Evolutionary conservation across 2,113 vertebrate species (phyloP).

Genomic region (Rostratula benghalensis): DNA sequence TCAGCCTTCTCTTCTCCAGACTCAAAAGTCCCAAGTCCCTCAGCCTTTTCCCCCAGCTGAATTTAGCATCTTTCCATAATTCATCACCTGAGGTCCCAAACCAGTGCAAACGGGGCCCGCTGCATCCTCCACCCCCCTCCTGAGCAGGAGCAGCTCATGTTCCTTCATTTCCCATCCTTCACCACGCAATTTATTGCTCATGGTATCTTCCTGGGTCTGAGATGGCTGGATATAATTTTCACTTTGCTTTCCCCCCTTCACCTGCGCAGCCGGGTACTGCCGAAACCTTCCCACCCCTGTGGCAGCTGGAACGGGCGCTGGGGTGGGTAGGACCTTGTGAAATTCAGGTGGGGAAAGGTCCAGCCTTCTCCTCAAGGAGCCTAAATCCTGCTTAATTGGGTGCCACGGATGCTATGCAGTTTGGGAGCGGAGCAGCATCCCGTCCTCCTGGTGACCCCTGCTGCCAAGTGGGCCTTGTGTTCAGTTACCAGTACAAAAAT

Average conservation of each 20-base stretch:
- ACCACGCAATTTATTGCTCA: not conserved
- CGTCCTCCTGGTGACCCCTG: not conserved
- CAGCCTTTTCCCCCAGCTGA: not conserved
- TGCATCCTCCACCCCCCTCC: rapidly evolving
- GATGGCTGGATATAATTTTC: not conserved
- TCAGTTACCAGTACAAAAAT: not conserved
- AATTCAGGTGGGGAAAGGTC: not conserved
- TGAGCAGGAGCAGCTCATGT: not conserved
- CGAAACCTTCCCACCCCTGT: not conserved
- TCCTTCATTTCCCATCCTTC: not conserved
- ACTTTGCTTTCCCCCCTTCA: not conserved
- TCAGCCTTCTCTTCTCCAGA: too few relatives aligned
- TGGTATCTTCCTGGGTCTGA: not conserved
- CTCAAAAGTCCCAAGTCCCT: too few relatives aligned
- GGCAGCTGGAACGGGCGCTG: not conserved
- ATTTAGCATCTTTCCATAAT: not conserved
- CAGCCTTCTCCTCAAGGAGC: not conserved
- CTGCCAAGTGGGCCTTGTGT: not conserved
- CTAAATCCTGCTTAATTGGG: not conserved
- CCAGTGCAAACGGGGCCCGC: rapidly evolving
- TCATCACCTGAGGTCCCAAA: not conserved
- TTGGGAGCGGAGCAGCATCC: not conserved
- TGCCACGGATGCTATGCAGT: not conserved
- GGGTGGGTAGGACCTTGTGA: not conserved
- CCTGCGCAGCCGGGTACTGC: rapidly evolving